A percentile compares a stretch with the other conserved stretches of the same genome.
phyloP scores from a whole-genome alignment of 2,888 invertebrate genomes.

The Acronicta aceris region DNA sequence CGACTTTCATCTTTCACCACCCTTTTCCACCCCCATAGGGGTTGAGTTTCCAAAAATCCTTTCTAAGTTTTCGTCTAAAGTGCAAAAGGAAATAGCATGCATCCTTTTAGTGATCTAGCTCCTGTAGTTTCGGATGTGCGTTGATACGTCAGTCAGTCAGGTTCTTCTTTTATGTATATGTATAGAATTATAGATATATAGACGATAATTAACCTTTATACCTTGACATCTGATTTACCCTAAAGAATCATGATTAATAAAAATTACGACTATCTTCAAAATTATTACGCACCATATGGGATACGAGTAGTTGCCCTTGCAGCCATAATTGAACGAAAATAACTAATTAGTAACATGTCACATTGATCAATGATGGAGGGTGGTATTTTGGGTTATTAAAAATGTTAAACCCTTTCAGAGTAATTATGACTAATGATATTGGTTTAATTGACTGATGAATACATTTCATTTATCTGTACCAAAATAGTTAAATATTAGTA shows the following conservation, averaged over 20 bases:
- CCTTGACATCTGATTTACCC: slow-evolving; percentile 7
- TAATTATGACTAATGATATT: slow-evolving; percentile 47
- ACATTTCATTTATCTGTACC: slow-evolving; percentile 12
- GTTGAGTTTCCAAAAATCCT: too few species aligned
- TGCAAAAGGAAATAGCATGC: too few species aligned
- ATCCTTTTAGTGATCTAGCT: too few species aligned
- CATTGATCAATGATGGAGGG: slow-evolving; percentile 39
- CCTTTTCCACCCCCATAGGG: too few species aligned
- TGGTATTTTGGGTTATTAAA: slow-evolving; percentile 50
- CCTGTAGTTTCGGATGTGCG: too few species aligned
- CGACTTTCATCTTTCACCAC: too few species aligned
- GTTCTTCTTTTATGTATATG: too few species aligned
- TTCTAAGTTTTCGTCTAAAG: too few species aligned
- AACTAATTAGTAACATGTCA: slow-evolving; percentile 46
- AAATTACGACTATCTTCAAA: background rate
- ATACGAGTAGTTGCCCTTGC: slow-evolving; percentile 17
- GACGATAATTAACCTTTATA: too few species aligned
- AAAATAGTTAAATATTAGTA: slow-evolving; percentile 2
- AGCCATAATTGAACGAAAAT: slow-evolving; percentile 46
- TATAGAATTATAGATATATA: too few species aligned
- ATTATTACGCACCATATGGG: slow-evolving; percentile 21
- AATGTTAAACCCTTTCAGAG: slow-evolving; percentile 32
- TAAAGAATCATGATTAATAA: slow-evolving; percentile 24
- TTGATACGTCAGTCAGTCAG: too few species aligned
- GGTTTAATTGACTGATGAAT: slow-evolving; percentile 31